Conservation (phyloP, 2,113 vertebrate species). For the Bufo gargarizans region DNA sequence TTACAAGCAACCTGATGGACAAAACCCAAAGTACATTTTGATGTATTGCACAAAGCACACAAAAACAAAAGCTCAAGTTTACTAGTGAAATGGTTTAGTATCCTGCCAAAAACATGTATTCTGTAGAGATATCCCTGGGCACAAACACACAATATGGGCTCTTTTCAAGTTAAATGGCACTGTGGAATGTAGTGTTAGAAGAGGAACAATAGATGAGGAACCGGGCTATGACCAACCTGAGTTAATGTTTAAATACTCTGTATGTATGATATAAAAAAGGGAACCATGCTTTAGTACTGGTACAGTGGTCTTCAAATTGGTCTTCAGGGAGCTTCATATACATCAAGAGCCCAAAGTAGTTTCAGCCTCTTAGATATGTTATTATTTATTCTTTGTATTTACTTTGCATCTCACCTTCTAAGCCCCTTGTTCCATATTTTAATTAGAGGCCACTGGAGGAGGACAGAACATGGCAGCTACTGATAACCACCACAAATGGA, state of each 20-base stretch:
- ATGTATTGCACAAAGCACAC: background rate
- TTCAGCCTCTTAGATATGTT: background rate
- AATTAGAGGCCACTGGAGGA: too few species aligned
- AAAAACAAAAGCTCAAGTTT: conserved; percentile 3
- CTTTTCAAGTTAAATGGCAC: conserved; percentile 30
- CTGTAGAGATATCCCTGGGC: background rate
- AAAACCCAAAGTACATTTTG: background rate
- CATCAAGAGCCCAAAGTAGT: background rate
- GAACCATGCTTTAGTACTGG: background rate
- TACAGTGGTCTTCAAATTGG: background rate
- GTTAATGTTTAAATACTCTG: background rate
- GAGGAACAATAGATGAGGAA: conserved; percentile 3
- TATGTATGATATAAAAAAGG: background rate
- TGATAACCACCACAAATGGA: too few species aligned
- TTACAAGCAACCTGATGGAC: background rate
- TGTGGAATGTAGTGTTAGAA: conserved; percentile 51
- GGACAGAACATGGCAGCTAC: too few species aligned
- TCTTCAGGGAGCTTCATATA: background rate
- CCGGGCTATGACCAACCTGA: background rate
- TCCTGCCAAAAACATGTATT: background rate
- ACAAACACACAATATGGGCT: background rate
- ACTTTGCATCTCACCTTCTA: too few species aligned
- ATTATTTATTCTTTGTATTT: background rate
- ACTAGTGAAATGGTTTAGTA: background rate
- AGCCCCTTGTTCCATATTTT: too few species aligned